These are phyloP conservation scores for Portevinia maculata DNA, from an alignment of 2,888 invertebrate species.

Conservation along the genomic window DNA sequence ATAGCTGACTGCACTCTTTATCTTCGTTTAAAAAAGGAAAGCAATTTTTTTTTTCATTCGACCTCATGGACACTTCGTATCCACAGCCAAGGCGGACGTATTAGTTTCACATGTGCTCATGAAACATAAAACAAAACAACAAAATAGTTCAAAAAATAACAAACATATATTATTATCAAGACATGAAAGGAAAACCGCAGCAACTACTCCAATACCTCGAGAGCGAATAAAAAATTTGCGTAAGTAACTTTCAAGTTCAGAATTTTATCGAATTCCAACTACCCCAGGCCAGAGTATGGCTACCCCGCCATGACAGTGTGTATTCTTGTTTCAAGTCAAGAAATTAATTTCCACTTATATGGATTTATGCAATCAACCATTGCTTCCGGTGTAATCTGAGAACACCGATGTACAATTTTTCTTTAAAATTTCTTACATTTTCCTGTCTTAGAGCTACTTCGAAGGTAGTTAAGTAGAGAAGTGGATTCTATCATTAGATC, in stretches of 20 bases:
- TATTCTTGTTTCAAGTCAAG: slow-evolving; percentile 19
- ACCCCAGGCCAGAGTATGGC: not conserved
- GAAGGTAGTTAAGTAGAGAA: not conserved
- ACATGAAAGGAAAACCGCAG: slow-evolving; percentile 38
- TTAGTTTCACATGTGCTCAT: slow-evolving; percentile 57
- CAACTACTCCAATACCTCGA: not conserved
- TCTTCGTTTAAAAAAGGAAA: slow-evolving; percentile 1
- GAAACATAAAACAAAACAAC: slow-evolving; percentile 21
- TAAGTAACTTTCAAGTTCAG: slow-evolving; percentile 63
- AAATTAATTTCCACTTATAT: slow-evolving; percentile 56
- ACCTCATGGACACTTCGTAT: slow-evolving; percentile 48
- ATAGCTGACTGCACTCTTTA: not conserved
- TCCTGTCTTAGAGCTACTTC: not conserved
- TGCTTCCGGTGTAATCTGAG: slow-evolving; percentile 68
- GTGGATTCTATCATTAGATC: slow-evolving; percentile 19
- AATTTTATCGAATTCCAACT: slow-evolving; percentile 37
- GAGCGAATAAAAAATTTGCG: slow-evolving; percentile 21
- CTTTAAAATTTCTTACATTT: slow-evolving; percentile 12
- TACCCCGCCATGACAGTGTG: slow-evolving; percentile 3
- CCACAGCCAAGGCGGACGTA: slow-evolving; percentile 52
- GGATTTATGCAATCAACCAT: slow-evolving; percentile 69
- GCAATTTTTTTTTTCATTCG: slow-evolving; percentile 36
- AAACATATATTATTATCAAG: slow-evolving; percentile 33
- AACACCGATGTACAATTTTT: slow-evolving; percentile 13
- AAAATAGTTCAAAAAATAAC: slow-evolving; percentile 13